phyloP scores from a whole-genome alignment of 2,888 invertebrate species.

The Drosophila eohydei region DNA sequence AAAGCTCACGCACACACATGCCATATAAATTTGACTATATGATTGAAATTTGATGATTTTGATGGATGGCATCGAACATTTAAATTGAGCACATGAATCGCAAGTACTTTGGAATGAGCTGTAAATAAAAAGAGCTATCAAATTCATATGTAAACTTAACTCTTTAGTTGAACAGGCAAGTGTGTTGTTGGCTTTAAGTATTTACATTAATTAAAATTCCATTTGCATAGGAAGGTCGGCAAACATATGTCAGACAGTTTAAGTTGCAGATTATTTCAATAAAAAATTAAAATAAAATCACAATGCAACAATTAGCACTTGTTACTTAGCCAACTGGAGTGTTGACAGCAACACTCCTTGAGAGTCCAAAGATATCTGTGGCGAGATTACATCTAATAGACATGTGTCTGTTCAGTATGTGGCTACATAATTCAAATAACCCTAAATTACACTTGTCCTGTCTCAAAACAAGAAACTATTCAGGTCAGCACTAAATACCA shows the following conservation, averaged over 20 bases:
- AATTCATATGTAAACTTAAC: neutral
- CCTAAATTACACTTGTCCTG: slow-evolving; percentile 50
- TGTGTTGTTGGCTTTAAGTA: neutral
- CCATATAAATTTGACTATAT: slow-evolving; percentile 59
- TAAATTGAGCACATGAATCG: slow-evolving; percentile 34
- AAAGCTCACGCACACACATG: slow-evolving; percentile 37
- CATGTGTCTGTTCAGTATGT: slow-evolving; percentile 3
- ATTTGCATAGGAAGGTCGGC: neutral
- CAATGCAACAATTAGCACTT: neutral
- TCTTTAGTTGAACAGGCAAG: neutral
- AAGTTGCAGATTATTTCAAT: neutral
- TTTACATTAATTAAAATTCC: neutral
- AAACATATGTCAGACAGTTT: neutral
- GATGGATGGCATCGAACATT: slow-evolving; percentile 44
- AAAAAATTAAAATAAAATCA: no score
- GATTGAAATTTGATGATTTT: slow-evolving; percentile 70
- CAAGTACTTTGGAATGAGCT: slow-evolving; percentile 7
- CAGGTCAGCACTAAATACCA: slow-evolving; percentile 54
- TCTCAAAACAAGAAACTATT: slow-evolving; percentile 38
- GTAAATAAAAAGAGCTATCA: neutral
- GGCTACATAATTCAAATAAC: slow-evolving; percentile 36
- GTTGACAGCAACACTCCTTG: neutral
- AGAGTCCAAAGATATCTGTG: neutral
- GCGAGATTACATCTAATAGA: neutral
- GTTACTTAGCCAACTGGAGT: neutral